phyloP scores from a whole-genome alignment of 2,113 vertebrate species.

The Mola mola region DNA sequence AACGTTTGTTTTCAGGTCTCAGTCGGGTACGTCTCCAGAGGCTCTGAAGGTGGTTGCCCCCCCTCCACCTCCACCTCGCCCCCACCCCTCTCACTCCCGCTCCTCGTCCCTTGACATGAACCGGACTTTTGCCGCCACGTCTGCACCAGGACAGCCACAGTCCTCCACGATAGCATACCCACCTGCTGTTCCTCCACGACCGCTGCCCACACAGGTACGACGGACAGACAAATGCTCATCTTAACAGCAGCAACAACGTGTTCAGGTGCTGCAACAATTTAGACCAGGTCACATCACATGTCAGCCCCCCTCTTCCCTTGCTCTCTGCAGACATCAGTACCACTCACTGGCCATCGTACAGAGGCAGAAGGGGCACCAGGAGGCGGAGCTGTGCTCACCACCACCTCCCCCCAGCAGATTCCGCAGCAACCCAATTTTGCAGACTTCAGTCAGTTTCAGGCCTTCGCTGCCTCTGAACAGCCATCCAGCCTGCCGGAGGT shows the following conservation, averaged over 20 bases:
- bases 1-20: slow-evolving; percentile 83
- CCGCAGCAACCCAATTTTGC: slow-evolving; percentile 99
- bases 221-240: background rate
- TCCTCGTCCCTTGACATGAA: slow-evolving; percentile 98
- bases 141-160: slow-evolving; percentile 87
- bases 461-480: slow-evolving; percentile 88
- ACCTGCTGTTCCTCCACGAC: slow-evolving; percentile 97
- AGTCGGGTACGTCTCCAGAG: slow-evolving; percentile 96
- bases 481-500: slow-evolving; percentile 86
- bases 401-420: slow-evolving; percentile 96
- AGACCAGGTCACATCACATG: background rate
- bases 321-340: slow-evolving; percentile 82
- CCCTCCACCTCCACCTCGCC: slow-evolving; percentile 93
- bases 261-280: background rate
- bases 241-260: background rate
- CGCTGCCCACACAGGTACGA: slow-evolving; percentile 92
- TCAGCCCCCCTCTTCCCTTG: background rate
- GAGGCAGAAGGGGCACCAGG: slow-evolving; percentile 87
- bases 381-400: slow-evolving; percentile 85
- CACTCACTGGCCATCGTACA: slow-evolving; percentile 85
- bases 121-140: slow-evolving; percentile 87
- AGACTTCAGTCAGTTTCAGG: slow-evolving; percentile 98
- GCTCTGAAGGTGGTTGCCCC: slow-evolving; percentile 86
- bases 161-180: slow-evolving; percentile 88
- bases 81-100: slow-evolving; percentile 94